Base-by-base conservation (phyloP, 2,797 vertebrate genomes). In the Poliocrania exsul region DNA sequence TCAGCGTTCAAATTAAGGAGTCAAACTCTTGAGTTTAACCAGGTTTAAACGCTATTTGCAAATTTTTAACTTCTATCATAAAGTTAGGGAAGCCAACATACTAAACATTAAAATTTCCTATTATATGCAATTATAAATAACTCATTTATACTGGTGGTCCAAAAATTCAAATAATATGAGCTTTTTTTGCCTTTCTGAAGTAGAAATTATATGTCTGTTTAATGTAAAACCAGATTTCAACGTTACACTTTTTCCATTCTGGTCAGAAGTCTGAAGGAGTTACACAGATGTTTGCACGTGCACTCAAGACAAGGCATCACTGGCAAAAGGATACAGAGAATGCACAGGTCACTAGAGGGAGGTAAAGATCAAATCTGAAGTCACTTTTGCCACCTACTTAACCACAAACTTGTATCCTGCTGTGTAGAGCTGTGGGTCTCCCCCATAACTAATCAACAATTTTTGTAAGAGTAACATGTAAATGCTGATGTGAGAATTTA, bases 311-410 rank as follows among this genome's bases (percentile, higher is more conserved):
- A 51, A 86, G 25, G 26, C 21, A 51, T 9, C 53, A 9, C 33
- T 28, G 21, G 13, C 11, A 49, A 26, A 51, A 80, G 16, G 13
- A n/a, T 17, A 28, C 6, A 37, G 24, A 9, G 65, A 42, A 71
- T 1, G 8, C 24, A 37, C 4, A 2, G n/a, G 24, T 84, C 94
- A 79, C 89, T 92, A 92, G 84, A 89, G 74, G 87, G 74, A 93
- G 84, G 71, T 81, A 84, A 85, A 92, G 71, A 80, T 61, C 78
- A 93, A 79, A 77, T 26, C 35, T 44, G 42, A 89, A 89, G 49
- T 50, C 40, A 47, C 14, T 62, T 64, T 16, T 54, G 54, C 28
- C 46, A 54, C 47, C 51, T 74, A 25, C 35, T 79, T 38, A 80
- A 85, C 21, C 64, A 80, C 35, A 28, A 75, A 46, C 18, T 44